phyloP scores from a whole-genome alignment of 2,797 vertebrate species.

The Adrianichthys oophorus region DNA sequence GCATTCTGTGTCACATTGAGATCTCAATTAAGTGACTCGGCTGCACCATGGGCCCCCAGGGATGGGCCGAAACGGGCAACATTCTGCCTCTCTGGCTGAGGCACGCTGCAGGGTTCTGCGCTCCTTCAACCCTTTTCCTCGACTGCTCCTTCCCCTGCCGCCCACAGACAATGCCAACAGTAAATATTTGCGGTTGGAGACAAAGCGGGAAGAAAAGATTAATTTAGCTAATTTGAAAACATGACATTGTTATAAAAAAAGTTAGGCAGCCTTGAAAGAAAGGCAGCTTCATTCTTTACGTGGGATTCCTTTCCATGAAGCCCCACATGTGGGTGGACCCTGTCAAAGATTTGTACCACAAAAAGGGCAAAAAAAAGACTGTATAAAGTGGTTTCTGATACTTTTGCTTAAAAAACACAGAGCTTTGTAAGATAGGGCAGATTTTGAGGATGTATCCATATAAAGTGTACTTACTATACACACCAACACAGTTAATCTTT shows the following conservation, averaged over 20 bases:
- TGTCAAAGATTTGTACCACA: no score
- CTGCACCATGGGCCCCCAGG: slow-evolving; percentile 56
- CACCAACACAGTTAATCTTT: no score
- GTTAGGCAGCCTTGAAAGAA: slow-evolving; percentile 37
- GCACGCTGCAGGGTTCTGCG: slow-evolving; percentile 47
- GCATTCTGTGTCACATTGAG: slow-evolving; percentile 78
- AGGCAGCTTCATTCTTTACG: slow-evolving; percentile 27
- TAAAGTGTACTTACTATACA: no score
- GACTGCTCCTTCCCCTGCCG: slow-evolving; percentile 32
- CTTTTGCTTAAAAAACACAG: no score
- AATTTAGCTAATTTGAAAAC: slow-evolving; percentile 75
- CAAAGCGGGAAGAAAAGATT: slow-evolving; percentile 71
- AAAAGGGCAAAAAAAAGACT: no score
- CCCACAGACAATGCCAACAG: slow-evolving; percentile 74
- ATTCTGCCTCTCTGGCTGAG: slow-evolving; percentile 56
- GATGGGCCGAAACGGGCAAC: slow-evolving; percentile 54
- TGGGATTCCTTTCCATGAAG: slow-evolving; percentile 11
- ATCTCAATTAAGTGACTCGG: slow-evolving; percentile 80
- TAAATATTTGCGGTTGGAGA: slow-evolving; percentile 78
- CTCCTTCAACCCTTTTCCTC: slow-evolving; percentile 48
- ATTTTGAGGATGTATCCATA: no score
- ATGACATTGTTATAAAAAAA: slow-evolving; percentile 74
- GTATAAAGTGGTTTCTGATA: no score
- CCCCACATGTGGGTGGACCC: slow-evolving; percentile 13
- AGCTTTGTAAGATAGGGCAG: no score